These are phyloP conservation scores for Megalops atlanticus DNA, from an alignment of 2,113 vertebrate species.

Conservation along the genomic window DNA sequence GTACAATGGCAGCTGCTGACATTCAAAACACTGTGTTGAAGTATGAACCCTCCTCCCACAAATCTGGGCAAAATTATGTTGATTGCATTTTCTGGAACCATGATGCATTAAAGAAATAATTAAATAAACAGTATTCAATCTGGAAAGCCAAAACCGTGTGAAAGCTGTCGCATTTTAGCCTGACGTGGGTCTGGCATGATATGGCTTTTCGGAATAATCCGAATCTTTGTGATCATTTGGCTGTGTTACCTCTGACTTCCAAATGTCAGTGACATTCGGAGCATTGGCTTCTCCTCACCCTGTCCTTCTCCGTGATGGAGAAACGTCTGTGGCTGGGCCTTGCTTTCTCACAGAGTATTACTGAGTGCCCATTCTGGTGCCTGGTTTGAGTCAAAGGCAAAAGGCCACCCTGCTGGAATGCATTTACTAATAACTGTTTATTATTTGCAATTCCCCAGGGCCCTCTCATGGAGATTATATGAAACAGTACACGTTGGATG, in stretches of 20 bases:
- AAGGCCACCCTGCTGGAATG: slow-evolving; percentile 66
- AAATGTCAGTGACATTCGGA: slow-evolving; percentile 30
- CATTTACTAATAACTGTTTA: slow-evolving; percentile 75
- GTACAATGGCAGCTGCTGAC: background rate
- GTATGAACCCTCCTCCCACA: slow-evolving; percentile 36
- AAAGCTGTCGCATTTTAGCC: slow-evolving; percentile 35
- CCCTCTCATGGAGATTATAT: slow-evolving; percentile 67
- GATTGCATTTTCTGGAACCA: slow-evolving; percentile 47
- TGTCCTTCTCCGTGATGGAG: slow-evolving; percentile 47
- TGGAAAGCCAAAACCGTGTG: slow-evolving; percentile 62
- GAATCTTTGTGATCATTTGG: slow-evolving; percentile 49
- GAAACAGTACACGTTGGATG: slow-evolving; percentile 26
- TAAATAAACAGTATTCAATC: slow-evolving; percentile 52
- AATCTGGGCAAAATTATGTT: slow-evolving; percentile 44
- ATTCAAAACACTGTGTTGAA: background rate
- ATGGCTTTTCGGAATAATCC: slow-evolving; percentile 65
- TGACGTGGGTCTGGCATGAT: slow-evolving; percentile 35
- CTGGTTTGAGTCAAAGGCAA: slow-evolving; percentile 58
- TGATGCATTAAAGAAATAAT: slow-evolving; percentile 54
- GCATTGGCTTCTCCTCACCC: slow-evolving; percentile 65
- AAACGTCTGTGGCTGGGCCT: slow-evolving; percentile 46
- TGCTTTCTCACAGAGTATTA: too few species aligned
- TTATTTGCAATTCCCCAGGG: slow-evolving; percentile 69
- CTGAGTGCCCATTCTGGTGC: slow-evolving; percentile 57
- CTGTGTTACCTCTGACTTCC: slow-evolving; percentile 6